These are phyloP conservation scores for Zophobas morio DNA, from an alignment of 1,140 invertebrate species.

Conservation along the genomic window DNA sequence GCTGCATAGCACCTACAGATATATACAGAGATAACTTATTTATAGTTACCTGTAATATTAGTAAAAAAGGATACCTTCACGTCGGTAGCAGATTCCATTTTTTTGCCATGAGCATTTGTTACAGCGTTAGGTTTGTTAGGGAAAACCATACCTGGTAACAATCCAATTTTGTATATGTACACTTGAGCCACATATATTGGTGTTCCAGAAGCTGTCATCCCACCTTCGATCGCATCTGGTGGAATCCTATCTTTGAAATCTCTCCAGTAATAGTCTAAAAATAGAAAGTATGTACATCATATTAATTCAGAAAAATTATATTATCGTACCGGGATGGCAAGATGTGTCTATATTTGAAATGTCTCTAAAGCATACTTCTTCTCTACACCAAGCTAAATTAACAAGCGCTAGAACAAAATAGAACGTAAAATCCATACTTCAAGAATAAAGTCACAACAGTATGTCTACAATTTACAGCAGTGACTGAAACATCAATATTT, in stretches of 20 bases:
- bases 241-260: conserved; percentile 4
- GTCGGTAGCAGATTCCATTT: neutral
- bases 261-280: conserved; percentile 20
- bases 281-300: neutral
- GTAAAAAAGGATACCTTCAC: neutral
- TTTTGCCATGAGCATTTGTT: neutral
- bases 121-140: neutral
- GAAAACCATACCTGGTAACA: neutral
- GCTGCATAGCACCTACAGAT: neutral
- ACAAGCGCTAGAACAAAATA: no score
- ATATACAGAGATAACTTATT: neutral
- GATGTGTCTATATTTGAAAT: no score
- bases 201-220: neutral
- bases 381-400: no score
- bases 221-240: neutral
- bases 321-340: no score
- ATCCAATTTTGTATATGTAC: neutral
- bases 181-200: conserved; percentile 3
- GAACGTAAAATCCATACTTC: no score
- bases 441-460: no score
- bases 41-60: neutral
- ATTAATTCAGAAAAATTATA: no score
- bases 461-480: no score
- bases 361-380: no score
- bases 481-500: no score